Conservation (phyloP, 2,113 vertebrate genomes). For the Colinus virginianus region DNA sequence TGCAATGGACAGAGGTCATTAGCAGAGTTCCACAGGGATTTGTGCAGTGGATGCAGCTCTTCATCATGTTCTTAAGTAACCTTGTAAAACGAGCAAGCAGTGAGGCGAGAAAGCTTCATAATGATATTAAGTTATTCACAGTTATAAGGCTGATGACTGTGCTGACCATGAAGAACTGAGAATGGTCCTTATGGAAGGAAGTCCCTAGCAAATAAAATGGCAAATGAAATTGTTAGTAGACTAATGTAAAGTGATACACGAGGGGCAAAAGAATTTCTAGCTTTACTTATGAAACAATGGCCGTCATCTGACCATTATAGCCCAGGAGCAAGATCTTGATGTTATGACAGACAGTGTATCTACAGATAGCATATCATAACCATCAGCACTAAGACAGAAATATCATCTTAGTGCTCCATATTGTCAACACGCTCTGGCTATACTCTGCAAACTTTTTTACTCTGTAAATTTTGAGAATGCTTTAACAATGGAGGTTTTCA, state of each 20-base stretch:
- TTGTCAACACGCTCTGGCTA: not conserved
- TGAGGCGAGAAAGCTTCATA: conserved; percentile 31
- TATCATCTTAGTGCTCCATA: not conserved
- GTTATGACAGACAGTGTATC: not conserved
- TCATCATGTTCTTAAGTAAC: conserved; percentile 49
- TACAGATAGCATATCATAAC: too few species aligned
- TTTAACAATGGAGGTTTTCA: not conserved
- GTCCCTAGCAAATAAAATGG: conserved; percentile 5
- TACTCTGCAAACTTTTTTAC: not conserved
- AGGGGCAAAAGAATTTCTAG: not conserved
- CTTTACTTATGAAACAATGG: not conserved
- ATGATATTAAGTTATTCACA: conserved; percentile 41
- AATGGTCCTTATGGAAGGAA: not conserved
- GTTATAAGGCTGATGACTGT: conserved; percentile 32
- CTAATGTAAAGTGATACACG: not conserved
- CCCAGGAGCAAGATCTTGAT: not conserved
- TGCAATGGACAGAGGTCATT: conserved; percentile 40
- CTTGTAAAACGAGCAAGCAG: conserved; percentile 11
- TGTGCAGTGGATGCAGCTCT: not conserved
- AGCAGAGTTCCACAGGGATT: conserved; percentile 30
- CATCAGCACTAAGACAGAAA: not conserved
- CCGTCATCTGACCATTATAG: not conserved
- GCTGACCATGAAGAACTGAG: conserved; percentile 23
- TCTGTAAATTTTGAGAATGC: not conserved
- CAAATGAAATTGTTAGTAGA: not conserved